Evolutionary conservation across 1,140 invertebrate species (phyloP).

Genomic region (Propsilocerus akamusi): DNA sequence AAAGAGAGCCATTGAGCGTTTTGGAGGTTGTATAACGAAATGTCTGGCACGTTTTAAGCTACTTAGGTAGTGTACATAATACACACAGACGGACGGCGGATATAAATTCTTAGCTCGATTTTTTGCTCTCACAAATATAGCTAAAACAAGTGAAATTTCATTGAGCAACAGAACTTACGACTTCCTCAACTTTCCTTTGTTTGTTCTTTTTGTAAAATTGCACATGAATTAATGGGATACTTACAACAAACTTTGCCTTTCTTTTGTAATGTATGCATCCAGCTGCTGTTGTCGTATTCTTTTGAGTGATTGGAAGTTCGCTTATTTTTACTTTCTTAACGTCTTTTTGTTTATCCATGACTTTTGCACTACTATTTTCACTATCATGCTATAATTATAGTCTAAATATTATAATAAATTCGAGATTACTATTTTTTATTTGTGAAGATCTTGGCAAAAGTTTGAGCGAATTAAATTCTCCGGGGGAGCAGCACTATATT

Average conservation of each 20-base stretch:
- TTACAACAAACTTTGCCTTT: constrained; percentile 64
- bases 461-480: background rate
- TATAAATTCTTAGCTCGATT: constrained; percentile 15
- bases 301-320: constrained; percentile 9
- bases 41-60: constrained; percentile 15
- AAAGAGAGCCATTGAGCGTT: background rate
- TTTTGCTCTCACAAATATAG: constrained; percentile 8
- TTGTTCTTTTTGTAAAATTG: background rate
- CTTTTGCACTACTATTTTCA: background rate
- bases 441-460: background rate
- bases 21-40: constrained; percentile 10
- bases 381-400: background rate
- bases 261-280: constrained; percentile 64
- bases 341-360: background rate
- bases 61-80: constrained; percentile 15
- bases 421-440: background rate
- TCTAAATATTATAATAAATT: background rate
- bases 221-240: constrained; percentile 14
- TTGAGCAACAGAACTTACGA: background rate
- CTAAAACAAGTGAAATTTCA: constrained; percentile 3
- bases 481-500: background rate
- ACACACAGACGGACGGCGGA: constrained; percentile 11
- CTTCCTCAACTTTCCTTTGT: background rate
- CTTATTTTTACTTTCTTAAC: background rate
- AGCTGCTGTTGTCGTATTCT: constrained; percentile 26